Evolutionary conservation across 2,888 invertebrate species (phyloP).

Genomic region (Exocentrus adspersus): DNA sequence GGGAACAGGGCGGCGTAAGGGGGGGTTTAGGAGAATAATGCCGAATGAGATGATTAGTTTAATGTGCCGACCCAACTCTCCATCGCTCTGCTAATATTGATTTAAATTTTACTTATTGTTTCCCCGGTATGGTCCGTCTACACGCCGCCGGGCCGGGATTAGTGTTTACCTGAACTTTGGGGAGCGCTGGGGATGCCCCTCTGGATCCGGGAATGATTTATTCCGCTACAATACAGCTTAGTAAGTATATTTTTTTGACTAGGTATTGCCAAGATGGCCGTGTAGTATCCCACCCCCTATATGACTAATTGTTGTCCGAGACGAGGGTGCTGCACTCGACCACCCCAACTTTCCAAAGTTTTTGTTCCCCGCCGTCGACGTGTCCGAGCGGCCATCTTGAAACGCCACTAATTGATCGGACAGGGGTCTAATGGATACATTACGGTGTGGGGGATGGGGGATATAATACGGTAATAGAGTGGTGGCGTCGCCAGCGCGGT

Average conservation of each 20-base stretch:
- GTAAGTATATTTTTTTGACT: background rate
- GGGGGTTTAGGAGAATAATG: slow-evolving; percentile 56
- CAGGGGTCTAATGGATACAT: background rate
- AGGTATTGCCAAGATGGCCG: slow-evolving; percentile 53
- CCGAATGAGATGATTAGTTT: slow-evolving; percentile 59
- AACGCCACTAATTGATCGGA: background rate
- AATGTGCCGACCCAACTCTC: slow-evolving; percentile 53
- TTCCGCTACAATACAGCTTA: too few species aligned
- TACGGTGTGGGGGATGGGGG: slow-evolving; percentile 19
- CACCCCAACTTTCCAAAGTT: slow-evolving; percentile 48
- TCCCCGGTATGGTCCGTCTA: slow-evolving; percentile 50
- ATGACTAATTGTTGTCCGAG: slow-evolving; percentile 63
- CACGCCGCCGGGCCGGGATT: slow-evolving; percentile 44
- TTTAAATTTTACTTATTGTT: slow-evolving; percentile 59
- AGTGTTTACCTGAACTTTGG: slow-evolving; percentile 47
- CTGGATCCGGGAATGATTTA: background rate
- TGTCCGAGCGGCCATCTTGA: slow-evolving; percentile 42
- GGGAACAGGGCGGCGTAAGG: slow-evolving; percentile 49
- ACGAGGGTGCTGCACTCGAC: slow-evolving; percentile 56
- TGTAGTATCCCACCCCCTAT: slow-evolving; percentile 55
- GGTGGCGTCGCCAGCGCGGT: slow-evolving; percentile 6
- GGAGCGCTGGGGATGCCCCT: slow-evolving; percentile 9
- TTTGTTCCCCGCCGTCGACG: slow-evolving; percentile 35
- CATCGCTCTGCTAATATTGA: slow-evolving; percentile 57
- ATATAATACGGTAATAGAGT: slow-evolving; percentile 29